Base-by-base conservation (phyloP, 2,888 invertebrate species). In the Caenorhabditis imperialis region DNA sequence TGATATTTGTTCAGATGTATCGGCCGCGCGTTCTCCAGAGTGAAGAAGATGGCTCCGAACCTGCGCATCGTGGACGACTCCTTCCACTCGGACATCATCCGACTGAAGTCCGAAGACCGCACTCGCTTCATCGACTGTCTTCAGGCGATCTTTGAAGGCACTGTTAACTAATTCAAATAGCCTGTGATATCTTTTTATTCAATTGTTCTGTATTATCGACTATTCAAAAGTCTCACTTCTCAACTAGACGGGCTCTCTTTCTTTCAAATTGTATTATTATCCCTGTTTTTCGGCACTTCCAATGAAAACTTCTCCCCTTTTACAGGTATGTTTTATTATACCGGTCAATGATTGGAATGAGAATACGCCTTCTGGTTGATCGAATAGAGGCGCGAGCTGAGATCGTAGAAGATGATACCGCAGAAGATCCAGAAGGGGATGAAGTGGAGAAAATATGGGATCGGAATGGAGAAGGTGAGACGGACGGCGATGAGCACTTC, bases 21-120 rank as follows among this genome's bases (percentile, higher is more conserved):
- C 30, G 82, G 82, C 6, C 73, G 81, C 20, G 79, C 81, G 12
- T 82, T 81, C 58, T 77, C 78, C 37, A 55, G 76, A 51, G 76
- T 77, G 8, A 65, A 65, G 25, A 78, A 78, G 54, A 69, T 44
- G 44, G 61, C 74, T 38, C 67, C 65, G 10, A 57, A 53, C 8
- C 22, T 79, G 10, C 69, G 63, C 10, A 69, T 79, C n/a, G 20
- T 37, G 14, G 53, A 62, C 37, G 79, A 79, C 30, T 57, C 38
- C 33, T 82, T 82, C 53, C 65, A 79, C 50, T 58, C 74, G 2
- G 69, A 79, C 40, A 78, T 81, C 10, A 74, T 82, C 22, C 55
- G 57, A 7, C 48, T 82, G 33, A 71, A 71, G 38, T 71, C 75
- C 0, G 75, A 76, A 47, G 79, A 82, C 60, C 78, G 81, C 8